Conservation (phyloP, 1,140 invertebrate species). For the Venturia canescens region DNA sequence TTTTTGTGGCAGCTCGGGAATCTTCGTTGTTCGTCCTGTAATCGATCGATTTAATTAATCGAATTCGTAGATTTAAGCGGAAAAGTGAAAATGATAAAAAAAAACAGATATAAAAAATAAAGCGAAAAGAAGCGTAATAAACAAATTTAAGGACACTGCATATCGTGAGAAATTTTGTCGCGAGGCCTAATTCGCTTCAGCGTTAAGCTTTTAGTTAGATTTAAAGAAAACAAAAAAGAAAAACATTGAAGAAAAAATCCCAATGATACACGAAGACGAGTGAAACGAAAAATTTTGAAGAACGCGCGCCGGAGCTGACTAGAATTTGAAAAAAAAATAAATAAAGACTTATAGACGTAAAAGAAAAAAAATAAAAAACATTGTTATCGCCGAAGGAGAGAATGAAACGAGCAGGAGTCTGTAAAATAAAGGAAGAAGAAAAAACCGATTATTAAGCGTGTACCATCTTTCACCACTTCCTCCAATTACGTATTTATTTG, state of each 20-base stretch:
- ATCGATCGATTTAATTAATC: conserved; percentile 1
- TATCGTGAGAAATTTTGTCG: conserved; percentile 29
- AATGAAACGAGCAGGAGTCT: conserved; percentile 15
- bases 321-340: neutral
- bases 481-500: neutral
- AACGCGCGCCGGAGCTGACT: conserved; percentile 7
- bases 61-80: conserved; percentile 9
- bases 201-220: conserved; percentile 25
- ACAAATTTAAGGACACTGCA: conserved; percentile 22
- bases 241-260: neutral
- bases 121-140: neutral
- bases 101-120: neutral
- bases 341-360: conserved; percentile 17
- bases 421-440: conserved; percentile 17
- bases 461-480: neutral
- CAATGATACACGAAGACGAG: conserved; percentile 22
- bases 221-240: conserved; percentile 18
- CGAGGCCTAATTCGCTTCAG: conserved; percentile 23
- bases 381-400: conserved; percentile 17
- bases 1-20: conserved; percentile 21
- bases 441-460: neutral
- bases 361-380: neutral
- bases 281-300: conserved; percentile 21
- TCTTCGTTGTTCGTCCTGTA: conserved; percentile 23
- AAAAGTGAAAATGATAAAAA: conserved; percentile 8